phyloP scores from a whole-genome alignment of 2,797 vertebrate species.

The Prunella strophiata region DNA sequence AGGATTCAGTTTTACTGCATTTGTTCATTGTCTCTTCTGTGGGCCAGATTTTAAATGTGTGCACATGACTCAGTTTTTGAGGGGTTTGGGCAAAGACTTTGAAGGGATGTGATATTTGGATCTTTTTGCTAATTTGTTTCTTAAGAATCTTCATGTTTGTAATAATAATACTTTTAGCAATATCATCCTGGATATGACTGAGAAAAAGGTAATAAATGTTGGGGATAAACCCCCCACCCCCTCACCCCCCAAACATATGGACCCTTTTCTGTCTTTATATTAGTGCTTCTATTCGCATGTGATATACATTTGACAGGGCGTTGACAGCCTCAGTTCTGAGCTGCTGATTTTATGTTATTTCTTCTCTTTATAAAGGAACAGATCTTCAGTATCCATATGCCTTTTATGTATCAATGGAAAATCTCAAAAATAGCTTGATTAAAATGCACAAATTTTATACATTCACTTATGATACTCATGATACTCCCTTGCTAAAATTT shows the following conservation, averaged over 20 bases:
- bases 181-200: neutral
- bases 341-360: conserved; percentile 15
- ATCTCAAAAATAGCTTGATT: conserved; percentile 1
- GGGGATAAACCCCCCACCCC: neutral
- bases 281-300: neutral
- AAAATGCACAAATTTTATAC: neutral
- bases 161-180: neutral
- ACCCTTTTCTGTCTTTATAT: conserved; percentile 27
- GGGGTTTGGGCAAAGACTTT: neutral
- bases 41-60: neutral
- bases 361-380: conserved; percentile 1
- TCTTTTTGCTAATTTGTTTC: neutral
- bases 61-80: neutral
- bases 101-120: neutral
- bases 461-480: neutral
- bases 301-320: conserved; percentile 35
- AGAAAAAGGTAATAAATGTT: neutral
- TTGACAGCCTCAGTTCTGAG: conserved; percentile 29
- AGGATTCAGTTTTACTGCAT: neutral
- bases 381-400: conserved; percentile 42
- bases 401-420: conserved; percentile 21
- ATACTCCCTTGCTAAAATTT: neutral
- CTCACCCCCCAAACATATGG: neutral
- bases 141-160: neutral
- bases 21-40: neutral